A percentile compares a stretch with the other conserved stretches of the same genome.
These are phyloP conservation scores for Thalassophryne amazonica DNA, from an alignment of 2,797 vertebrate genomes.

Conservation along the genomic window DNA sequence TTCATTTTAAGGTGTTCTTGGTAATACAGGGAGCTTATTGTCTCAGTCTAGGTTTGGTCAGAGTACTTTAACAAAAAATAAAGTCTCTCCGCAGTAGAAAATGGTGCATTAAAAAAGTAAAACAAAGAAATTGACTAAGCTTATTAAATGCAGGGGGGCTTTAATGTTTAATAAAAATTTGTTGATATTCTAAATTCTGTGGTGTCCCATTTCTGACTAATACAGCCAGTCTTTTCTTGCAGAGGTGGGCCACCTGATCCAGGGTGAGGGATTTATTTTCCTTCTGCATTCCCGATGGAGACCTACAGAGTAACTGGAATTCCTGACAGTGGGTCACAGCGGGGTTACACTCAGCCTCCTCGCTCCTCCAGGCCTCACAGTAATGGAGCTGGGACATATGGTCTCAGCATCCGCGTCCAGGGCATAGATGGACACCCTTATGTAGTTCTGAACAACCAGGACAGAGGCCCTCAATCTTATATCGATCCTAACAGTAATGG, in stretches of 20 bases:
- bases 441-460: conserved; percentile 94
- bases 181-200: conserved; percentile 19
- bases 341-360: conserved; percentile 71
- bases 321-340: conserved; percentile 76
- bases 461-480: conserved; percentile 68
- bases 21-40: conserved; percentile 7
- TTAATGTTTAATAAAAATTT: conserved; percentile 37
- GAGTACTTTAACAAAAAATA: conserved; percentile 7
- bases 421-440: conserved; percentile 98
- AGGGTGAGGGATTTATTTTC: conserved; percentile 71
- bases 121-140: conserved; percentile 26
- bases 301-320: conserved; percentile 83
- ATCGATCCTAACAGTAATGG: conserved; percentile 68
- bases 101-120: not conserved
- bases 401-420: conserved; percentile 96
- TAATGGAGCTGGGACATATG: conserved; percentile 84
- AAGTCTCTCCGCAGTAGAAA: conserved; percentile 4
- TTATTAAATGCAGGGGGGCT: conserved; percentile 4
- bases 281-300: conserved; percentile 84
- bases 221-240: conserved; percentile 54
- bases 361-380: conserved; percentile 67
- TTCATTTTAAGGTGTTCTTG: conserved; percentile 3
- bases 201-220: conserved; percentile 38
- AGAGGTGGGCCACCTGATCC: conserved; percentile 65
- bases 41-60: conserved; percentile 19